Evolutionary conservation across 2,113 vertebrate genomes (phyloP), one percentile per base, ranked within the genome.

Genomic region (Periophthalmus modestus): DNA sequence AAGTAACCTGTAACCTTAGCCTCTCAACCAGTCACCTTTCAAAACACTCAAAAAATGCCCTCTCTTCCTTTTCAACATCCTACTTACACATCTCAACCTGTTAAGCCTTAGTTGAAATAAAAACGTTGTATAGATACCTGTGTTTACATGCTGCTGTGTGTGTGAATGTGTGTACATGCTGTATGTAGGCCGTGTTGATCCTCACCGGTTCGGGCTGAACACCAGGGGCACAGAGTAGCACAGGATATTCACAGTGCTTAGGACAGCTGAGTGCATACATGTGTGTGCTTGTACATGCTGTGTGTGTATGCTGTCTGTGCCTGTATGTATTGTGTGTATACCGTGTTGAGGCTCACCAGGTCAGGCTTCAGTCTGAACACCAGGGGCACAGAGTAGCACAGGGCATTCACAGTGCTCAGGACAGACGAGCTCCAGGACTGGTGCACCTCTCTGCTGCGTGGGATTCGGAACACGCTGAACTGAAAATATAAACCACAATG

Each of bases 191-290:
- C 3, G 7, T 43, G 39, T 43, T 7, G 3, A 39, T 10, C 11
- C 97, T 50, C 95, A 99, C 97, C 96, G 98, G 61, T 89, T 98
- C 97, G n/a, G 98, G 97, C 82, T 93, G 85, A 93, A 93, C 79
- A 95, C 89, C 77, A 98, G 89, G 12, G 95, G 96, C 2, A 98
- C 15, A 2, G 95, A 95, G 33, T 89, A 89, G 5, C 93, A 65
- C n/a, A 93, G 67, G 61, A 97, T 93, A 1, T 86, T 80, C 0
- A 97, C 23, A 0, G 96, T 97, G 78, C 94, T 97, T 72, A 95
- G 0, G 54, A 95, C 84, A 0, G 97, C n/a, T n/a, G 43, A 46
- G 43, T 11, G 2, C 48, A 10, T 50, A 3, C 28, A 28, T 3
- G 28, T 28, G 2, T 28, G 28, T 28, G 28, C 3, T 1, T 3